Conservation (phyloP, 1,140 invertebrate genomes). For the Pogonomyrmex californicus region DNA sequence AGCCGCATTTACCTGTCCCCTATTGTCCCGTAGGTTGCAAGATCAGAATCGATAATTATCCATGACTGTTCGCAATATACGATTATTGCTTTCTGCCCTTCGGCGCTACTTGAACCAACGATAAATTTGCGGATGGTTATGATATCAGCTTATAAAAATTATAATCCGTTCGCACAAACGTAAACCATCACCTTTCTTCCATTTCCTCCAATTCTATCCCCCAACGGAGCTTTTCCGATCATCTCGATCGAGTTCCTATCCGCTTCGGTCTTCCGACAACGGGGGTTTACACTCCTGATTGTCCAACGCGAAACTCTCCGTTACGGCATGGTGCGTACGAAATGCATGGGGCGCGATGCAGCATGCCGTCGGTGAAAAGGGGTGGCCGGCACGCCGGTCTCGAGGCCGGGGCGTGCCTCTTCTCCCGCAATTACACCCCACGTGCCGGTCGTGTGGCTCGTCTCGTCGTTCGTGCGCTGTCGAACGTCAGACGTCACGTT, state of each 20-base stretch:
- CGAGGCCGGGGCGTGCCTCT: conserved; percentile 66
- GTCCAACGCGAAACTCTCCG: neutral
- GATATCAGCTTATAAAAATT: conserved; percentile 2
- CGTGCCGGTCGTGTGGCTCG: conserved; percentile 82
- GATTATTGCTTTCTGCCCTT: conserved; percentile 29
- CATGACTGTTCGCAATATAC: conserved; percentile 35
- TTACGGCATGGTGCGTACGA: conserved; percentile 30
- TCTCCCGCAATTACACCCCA: conserved; percentile 72
- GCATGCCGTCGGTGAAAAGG: conserved; percentile 41
- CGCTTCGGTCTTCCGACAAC: neutral
- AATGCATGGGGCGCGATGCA: conserved; percentile 3
- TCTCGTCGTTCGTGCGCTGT: conserved; percentile 47
- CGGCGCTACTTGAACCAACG: neutral
- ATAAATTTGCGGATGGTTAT: conserved; percentile 8
- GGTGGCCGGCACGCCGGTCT: conserved; percentile 1
- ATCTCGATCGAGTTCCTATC: neutral
- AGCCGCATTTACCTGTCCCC: conserved; percentile 27
- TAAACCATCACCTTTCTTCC: neutral
- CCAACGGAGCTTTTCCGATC: neutral
- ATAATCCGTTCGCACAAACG: neutral
- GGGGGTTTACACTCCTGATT: neutral
- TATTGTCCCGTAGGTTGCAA: conserved; percentile 17
- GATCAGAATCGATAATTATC: conserved; percentile 52
- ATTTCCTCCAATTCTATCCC: neutral
- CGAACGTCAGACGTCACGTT: conserved; percentile 34